Percentiles rank a stretch among this genome's conserved stretches.
phyloP scores from a whole-genome alignment of 2,113 vertebrate species.

The Balaeniceps rex region DNA sequence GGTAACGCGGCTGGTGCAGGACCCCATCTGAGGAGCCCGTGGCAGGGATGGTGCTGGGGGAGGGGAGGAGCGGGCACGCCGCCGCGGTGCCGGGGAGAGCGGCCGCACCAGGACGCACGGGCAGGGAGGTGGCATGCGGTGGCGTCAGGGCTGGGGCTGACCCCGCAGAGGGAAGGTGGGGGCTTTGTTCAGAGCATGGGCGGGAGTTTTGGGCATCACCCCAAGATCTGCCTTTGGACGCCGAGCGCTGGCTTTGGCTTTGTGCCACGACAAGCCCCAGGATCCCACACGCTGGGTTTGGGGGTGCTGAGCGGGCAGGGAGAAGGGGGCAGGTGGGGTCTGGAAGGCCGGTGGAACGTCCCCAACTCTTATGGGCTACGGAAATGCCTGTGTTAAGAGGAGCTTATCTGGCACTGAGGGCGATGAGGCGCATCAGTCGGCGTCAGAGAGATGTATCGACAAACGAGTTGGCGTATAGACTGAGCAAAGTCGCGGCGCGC shows the following conservation, averaged over 20 bases:
- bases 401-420: rapidly evolving
- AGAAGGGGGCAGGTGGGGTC: background rate
- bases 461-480: rapidly evolving
- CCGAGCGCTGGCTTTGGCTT: background rate
- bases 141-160: too few relatives aligned
- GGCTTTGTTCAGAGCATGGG: background rate
- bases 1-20: background rate
- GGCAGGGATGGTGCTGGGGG: background rate
- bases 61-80: background rate
- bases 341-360: background rate
- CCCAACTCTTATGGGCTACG: background rate
- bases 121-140: rapidly evolving
- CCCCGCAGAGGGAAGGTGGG: rapidly evolving
- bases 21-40: background rate
- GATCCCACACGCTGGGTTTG: rapidly evolving
- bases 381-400: background rate
- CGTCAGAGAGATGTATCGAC: rapidly evolving
- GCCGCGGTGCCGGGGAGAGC: rapidly evolving
- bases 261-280: rapidly evolving
- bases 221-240: too few relatives aligned
- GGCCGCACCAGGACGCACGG: rapidly evolving
- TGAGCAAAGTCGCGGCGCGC: rapidly evolving
- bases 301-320: background rate
- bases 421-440: rapidly evolving
- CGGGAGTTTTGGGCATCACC: background rate